Evolutionary conservation across 2,113 vertebrate genomes (phyloP).

Genomic region (Percina caprodes): DNA sequence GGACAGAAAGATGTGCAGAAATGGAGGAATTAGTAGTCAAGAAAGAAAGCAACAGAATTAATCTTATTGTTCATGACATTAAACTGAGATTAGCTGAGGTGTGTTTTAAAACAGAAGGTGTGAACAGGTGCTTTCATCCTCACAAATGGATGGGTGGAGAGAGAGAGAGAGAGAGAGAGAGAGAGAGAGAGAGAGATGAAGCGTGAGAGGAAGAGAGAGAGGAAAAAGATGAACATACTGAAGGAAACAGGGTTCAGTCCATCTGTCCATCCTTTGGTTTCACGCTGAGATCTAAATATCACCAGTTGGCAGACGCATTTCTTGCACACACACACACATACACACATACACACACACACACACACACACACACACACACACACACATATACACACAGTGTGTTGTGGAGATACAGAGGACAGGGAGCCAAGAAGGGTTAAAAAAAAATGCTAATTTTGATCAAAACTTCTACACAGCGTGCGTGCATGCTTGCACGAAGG

Average conservation of each 20-base stretch:
- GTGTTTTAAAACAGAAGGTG: constrained; percentile 42
- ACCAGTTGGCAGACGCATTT: constrained; percentile 28
- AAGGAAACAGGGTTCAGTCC: constrained; percentile 41
- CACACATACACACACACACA: constrained; percentile 1
- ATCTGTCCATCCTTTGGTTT: constrained; percentile 57
- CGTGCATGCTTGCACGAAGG: background rate
- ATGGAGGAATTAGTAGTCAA: background rate
- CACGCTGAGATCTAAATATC: constrained; percentile 50
- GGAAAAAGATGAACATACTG: constrained; percentile 27
- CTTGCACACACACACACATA: constrained; percentile 8
- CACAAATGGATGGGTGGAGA: background rate
- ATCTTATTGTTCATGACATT: background rate
- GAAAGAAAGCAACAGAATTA: background rate
- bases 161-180: constrained; percentile 17
- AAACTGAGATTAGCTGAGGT: background rate
- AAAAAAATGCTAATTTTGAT: background rate
- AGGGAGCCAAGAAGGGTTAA: background rate
- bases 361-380: background rate
- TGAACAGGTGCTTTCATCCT: constrained; percentile 26
- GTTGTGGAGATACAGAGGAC: background rate
- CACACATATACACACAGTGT: background rate
- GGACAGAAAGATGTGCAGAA: background rate
- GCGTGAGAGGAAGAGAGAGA: constrained; percentile 13
- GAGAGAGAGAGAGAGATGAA: constrained; percentile 6
- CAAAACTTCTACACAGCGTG: background rate